Conservation (phyloP, 2,888 invertebrate species). For the Dioctria rufipes region DNA sequence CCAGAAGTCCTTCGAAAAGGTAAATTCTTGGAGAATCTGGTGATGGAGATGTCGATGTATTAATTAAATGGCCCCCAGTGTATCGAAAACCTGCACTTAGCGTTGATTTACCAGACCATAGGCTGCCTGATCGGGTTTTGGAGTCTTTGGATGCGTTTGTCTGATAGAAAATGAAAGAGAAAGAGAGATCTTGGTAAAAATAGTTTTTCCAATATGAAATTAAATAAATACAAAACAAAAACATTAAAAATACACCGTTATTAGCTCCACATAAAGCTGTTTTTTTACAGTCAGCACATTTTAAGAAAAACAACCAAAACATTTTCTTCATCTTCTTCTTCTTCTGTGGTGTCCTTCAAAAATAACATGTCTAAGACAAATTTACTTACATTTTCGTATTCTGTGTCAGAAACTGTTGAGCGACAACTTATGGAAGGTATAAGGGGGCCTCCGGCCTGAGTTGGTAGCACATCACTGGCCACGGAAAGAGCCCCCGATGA, state of each 20-base stretch:
- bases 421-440: conserved; percentile 82
- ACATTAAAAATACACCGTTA: background rate
- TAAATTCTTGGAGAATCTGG: conserved; percentile 93
- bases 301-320: conserved; percentile 11
- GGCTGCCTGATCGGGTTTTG: conserved; percentile 87
- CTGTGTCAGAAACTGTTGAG: conserved; percentile 95
- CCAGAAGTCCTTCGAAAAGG: conserved; percentile 88
- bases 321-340: background rate
- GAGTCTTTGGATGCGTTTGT: conserved; percentile 74
- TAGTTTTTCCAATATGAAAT: background rate
- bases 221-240: conserved; percentile 7
- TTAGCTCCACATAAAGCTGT: conserved; percentile 40
- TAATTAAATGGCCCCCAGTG: conserved; percentile 87
- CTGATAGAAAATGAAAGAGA: conserved; percentile 60
- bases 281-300: conserved; percentile 34
- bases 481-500: conserved; percentile 74
- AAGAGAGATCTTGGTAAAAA: background rate
- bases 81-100: conserved; percentile 89
- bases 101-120: conserved; percentile 94
- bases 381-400: conserved; percentile 88
- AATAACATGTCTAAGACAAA: conserved; percentile 54
- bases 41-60: conserved; percentile 89
- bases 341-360: background rate
- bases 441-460: conserved; percentile 74
- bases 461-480: conserved; percentile 74